A percentile compares a stretch with the other conserved stretches of the same genome.
Conservation (phyloP, 2,888 invertebrate genomes). For the Steinernema carpocapsae region DNA sequence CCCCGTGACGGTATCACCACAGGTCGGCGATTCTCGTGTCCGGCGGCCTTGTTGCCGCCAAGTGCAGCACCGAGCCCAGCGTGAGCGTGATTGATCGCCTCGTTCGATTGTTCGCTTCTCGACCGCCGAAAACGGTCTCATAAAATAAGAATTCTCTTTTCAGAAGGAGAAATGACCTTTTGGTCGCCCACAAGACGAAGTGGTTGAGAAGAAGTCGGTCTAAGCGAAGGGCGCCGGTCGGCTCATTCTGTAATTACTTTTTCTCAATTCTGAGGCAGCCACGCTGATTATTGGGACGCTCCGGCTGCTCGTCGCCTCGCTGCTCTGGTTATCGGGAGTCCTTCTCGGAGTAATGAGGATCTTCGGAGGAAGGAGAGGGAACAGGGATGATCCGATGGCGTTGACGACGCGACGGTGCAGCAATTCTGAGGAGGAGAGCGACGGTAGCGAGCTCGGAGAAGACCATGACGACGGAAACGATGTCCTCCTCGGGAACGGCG, state of each 20-base stretch:
- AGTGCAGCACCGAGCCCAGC: slow-evolving; percentile 16
- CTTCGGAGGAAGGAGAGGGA: neutral
- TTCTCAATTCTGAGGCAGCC: neutral
- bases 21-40: neutral
- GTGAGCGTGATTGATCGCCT: slow-evolving; percentile 10
- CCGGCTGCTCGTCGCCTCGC: neutral
- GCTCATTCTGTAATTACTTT: neutral
- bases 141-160: neutral
- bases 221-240: too few relatives aligned
- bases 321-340: neutral
- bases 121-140: too few relatives aligned
- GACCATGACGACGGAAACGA: slow-evolving; percentile 28
- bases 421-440: slow-evolving; percentile 19
- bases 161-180: slow-evolving; percentile 19
- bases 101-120: neutral
- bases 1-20: neutral
- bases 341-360: slow-evolving; percentile 16
- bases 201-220: too few relatives aligned
- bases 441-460: neutral
- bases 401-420: slow-evolving; percentile 5
- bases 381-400: neutral
- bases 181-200: neutral
- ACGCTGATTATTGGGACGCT: slow-evolving; percentile 25
- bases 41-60: neutral
- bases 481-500: neutral